Percentiles rank a stretch among this genome's conserved stretches.
Evolutionary conservation across 2,113 vertebrate species (phyloP).

Genomic region (Cnemophilus loriae): DNA sequence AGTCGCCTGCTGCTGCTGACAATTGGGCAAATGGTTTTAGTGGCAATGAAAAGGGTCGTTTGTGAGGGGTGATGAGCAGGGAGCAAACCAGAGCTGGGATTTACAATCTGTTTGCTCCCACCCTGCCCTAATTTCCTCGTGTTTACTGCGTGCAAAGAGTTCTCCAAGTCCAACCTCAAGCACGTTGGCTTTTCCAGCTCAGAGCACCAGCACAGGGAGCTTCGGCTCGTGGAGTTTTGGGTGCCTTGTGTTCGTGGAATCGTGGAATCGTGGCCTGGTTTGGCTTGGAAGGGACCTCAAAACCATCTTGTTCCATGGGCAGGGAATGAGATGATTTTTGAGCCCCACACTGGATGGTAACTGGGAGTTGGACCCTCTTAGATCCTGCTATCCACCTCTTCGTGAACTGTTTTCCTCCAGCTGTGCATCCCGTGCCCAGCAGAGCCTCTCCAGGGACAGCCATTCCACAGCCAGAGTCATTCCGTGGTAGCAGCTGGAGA

Average conservation of each 20-base stretch:
- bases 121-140: neutral
- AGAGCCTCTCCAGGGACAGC: neutral
- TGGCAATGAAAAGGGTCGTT: neutral
- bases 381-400: neutral
- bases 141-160: neutral
- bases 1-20: neutral
- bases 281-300: neutral
- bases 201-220: neutral
- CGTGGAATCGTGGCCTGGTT: neutral
- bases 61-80: neutral
- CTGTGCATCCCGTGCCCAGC: neutral
- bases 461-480: neutral
- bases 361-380: neutral
- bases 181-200: neutral
- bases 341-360: neutral
- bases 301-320: neutral
- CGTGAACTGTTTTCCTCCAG: neutral
- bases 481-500: neutral
- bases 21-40: neutral
- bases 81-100: neutral
- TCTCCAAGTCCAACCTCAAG: neutral
- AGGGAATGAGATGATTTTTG: no score
- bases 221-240: neutral
- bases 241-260: neutral
- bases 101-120: neutral